phyloP scores from a whole-genome alignment of 2,113 vertebrate species.

The Halcyon senegalensis region DNA sequence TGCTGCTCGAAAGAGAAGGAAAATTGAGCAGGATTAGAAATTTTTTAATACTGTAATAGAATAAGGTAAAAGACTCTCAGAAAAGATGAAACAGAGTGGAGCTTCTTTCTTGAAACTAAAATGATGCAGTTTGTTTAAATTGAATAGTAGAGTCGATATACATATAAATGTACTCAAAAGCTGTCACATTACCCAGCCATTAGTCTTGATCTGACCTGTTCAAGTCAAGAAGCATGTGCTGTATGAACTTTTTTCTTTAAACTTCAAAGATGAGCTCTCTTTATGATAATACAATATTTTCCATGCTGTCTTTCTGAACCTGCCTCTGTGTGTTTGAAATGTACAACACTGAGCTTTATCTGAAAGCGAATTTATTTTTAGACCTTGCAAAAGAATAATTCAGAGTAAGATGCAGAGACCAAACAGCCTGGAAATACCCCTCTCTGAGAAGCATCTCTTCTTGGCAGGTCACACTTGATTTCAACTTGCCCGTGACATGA shows the following conservation, averaged over 20 bases:
- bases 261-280: background rate
- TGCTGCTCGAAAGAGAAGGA: background rate
- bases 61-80: background rate
- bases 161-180: background rate
- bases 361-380: slow-evolving; percentile 16
- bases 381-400: background rate
- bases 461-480: background rate
- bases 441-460: background rate
- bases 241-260: slow-evolving; percentile 9
- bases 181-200: background rate
- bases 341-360: background rate
- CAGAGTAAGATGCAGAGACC: background rate
- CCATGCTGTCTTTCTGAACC: background rate
- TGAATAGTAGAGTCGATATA: background rate
- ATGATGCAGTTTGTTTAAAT: background rate
- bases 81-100: background rate
- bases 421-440: background rate
- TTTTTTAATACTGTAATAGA: background rate
- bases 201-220: slow-evolving; percentile 9
- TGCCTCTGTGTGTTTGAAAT: background rate
- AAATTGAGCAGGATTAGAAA: background rate
- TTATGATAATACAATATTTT: background rate
- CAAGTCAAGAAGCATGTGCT: background rate
- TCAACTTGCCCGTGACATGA: background rate
- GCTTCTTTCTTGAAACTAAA: background rate